These are phyloP conservation scores for Hanleya hanleyi DNA, from an alignment of 2,888 invertebrate species.

Conservation along the genomic window DNA sequence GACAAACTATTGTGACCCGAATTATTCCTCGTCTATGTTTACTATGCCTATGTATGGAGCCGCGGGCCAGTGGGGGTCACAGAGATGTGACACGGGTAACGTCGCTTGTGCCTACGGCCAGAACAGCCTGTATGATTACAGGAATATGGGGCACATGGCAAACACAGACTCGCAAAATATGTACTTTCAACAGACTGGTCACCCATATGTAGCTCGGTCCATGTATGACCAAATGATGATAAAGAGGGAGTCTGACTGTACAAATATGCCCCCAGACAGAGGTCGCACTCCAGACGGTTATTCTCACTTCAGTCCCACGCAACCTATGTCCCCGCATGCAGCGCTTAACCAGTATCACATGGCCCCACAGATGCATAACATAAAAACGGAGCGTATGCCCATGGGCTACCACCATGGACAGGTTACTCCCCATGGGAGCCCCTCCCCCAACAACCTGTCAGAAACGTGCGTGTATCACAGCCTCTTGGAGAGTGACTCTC, in stretches of 20 bases:
- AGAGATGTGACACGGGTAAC: conserved; percentile 1
- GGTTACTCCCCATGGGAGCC: conserved; percentile 1
- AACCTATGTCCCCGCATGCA: not conserved
- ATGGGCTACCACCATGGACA: conserved; percentile 7
- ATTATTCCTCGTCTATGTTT: not conserved
- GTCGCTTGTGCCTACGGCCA: conserved; percentile 4
- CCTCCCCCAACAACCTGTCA: conserved; percentile 6
- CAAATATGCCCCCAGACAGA: conserved; percentile 8
- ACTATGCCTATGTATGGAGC: conserved; percentile 7
- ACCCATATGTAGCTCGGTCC: not conserved
- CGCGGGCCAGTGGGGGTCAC: not conserved
- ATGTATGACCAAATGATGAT: conserved; percentile 5
- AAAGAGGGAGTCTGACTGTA: not conserved
- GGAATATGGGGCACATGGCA: conserved; percentile 6
- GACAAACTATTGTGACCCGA: not conserved
- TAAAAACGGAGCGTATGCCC: not conserved
- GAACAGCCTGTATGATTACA: conserved; percentile 4
- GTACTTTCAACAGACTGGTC: conserved; percentile 11
- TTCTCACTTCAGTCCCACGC: not conserved
- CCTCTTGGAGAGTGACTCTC: not conserved
- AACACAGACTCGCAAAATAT: conserved; percentile 3
- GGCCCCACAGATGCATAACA: conserved; percentile 5
- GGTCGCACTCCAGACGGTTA: not conserved
- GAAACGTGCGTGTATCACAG: conserved; percentile 8
- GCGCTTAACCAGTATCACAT: conserved; percentile 5